Conservation (phyloP, 2,888 invertebrate species). For the Deilephila porcellus region DNA sequence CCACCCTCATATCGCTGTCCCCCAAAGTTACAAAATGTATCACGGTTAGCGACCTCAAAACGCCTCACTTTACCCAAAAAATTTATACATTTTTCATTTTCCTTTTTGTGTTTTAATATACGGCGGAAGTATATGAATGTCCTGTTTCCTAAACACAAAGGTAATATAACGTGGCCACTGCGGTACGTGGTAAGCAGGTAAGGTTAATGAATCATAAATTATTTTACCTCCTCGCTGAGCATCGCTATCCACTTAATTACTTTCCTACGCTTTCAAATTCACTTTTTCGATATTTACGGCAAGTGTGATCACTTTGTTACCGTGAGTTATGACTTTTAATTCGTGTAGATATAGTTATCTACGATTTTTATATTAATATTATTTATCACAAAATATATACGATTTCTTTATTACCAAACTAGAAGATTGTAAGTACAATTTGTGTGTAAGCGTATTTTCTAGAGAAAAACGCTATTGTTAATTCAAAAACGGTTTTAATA, state of each 20-base stretch:
- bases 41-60: slow-evolving; percentile 21
- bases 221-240: slow-evolving; percentile 57
- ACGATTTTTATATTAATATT: too few relatives aligned
- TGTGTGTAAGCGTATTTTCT: too few relatives aligned
- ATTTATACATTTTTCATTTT: not conserved
- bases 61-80: not conserved
- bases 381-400: too few relatives aligned
- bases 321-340: not conserved
- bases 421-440: too few relatives aligned
- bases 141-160: not conserved
- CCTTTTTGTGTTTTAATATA: not conserved
- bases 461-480: too few relatives aligned
- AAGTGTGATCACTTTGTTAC: slow-evolving; percentile 44
- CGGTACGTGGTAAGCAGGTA: slow-evolving; percentile 50
- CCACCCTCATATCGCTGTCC: slow-evolving; percentile 33
- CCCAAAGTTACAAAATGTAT: slow-evolving; percentile 25
- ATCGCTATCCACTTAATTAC: slow-evolving; percentile 63
- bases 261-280: slow-evolving; percentile 53
- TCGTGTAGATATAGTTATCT: too few relatives aligned
- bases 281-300: slow-evolving; percentile 49
- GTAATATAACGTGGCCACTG: slow-evolving; percentile 12
- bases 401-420: too few relatives aligned
- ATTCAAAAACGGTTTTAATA: too few relatives aligned
- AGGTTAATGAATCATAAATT: slow-evolving; percentile 63
- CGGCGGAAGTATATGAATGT: not conserved